phyloP scores from a whole-genome alignment of 2,797 vertebrate species.

The Ctenosaura bakeri region DNA sequence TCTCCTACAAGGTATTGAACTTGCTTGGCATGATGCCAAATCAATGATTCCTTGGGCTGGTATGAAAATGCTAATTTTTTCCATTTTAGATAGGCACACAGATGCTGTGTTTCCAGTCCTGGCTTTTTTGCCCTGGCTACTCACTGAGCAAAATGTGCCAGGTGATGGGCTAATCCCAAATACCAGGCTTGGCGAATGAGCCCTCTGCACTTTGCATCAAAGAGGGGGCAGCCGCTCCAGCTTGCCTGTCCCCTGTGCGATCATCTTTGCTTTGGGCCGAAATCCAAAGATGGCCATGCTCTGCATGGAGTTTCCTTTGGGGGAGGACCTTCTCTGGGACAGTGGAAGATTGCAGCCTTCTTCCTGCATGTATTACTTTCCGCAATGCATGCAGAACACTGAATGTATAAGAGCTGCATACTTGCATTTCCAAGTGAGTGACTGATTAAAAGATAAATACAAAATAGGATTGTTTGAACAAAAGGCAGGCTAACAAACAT shows the following conservation, averaged over 20 bases:
- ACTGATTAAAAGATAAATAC: constrained; percentile 7
- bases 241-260: background rate
- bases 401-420: constrained; percentile 29
- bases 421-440: constrained; percentile 55
- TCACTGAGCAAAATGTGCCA: background rate
- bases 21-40: constrained; percentile 45
- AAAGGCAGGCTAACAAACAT: constrained; percentile 33
- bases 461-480: constrained; percentile 19
- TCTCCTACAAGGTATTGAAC: constrained; percentile 30
- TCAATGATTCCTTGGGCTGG: constrained; percentile 32
- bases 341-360: constrained; percentile 51
- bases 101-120: constrained; percentile 29
- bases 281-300: constrained; percentile 27
- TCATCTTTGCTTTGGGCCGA: constrained; percentile 52
- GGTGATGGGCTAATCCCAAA: constrained; percentile 19
- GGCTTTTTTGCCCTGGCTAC: background rate
- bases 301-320: constrained; percentile 22
- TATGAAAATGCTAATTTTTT: constrained; percentile 11
- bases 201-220: constrained; percentile 39
- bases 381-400: constrained; percentile 19
- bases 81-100: background rate
- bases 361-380: constrained; percentile 50
- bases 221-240: background rate
- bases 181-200: constrained; percentile 26
- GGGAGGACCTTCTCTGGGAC: constrained; percentile 4